Base-by-base conservation (phyloP, 1,140 invertebrate species). In the Drosophila carrolli region DNA sequence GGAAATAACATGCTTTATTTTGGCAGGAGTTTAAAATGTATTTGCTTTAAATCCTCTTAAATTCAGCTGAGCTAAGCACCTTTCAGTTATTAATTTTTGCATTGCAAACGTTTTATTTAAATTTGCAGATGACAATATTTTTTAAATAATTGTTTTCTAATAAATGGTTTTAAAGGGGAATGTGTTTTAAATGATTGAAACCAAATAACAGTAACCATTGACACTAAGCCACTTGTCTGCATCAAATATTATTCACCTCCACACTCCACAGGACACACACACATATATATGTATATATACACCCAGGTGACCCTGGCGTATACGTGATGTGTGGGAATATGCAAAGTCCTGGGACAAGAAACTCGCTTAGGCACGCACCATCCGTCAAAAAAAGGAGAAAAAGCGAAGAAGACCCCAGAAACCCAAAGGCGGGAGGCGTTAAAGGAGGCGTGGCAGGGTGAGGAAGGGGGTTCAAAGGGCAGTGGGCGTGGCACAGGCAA, bases 251-350 rank as follows among this genome's bases (percentile, higher is more conserved):
- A 65, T 35, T 63, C 14, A 60, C 56, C 57, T 47, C 16, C 35
- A 43, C 53, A 59, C 40, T 38, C 35, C n/a, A 4, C 6, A 32
- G 0, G 0, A 16, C 4, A 16, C 23, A 41, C 23, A 40, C 46
- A 50, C 9, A 47, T 8, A 61, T 8, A 14, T 9, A 50, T 7
- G 29, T 13, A 23, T 4, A n/a, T 38, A 6, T 19, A 44, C 65
- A 51, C 32, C 29, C 50, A 68, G 65, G 65, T 68, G 47, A 66
- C 61, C 65, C 60, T 63, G 65, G 51, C 66, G 65, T 54, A 50
- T 72, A 72, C 68, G 66, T 72, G 68, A 71, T 58, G 68, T 67
- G 67, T 72, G 68, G 68, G 68, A 72, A 71, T 71, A 71, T 72
- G 54, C 67, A 71, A 71, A 71, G 51, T 27, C 9, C 51, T 66